Evolutionary conservation across 2,113 vertebrate genomes (phyloP).

Genomic region (Epinephelus lanceolatus): DNA sequence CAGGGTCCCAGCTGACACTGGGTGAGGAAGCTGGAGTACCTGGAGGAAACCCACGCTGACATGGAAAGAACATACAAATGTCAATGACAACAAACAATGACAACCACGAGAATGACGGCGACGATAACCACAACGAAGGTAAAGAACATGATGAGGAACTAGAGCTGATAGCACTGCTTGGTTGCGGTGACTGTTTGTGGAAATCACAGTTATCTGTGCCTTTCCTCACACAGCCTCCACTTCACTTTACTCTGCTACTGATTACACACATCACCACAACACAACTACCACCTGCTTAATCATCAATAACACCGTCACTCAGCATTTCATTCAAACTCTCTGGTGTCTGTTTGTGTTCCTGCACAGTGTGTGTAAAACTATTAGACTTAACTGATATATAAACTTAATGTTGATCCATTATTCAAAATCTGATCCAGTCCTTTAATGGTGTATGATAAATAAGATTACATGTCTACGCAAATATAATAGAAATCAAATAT

Average conservation of each 20-base stretch:
- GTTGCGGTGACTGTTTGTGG: slow-evolving; percentile 19
- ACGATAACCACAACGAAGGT: neutral
- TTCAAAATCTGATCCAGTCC: neutral
- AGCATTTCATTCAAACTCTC: neutral
- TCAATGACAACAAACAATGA: too few species aligned
- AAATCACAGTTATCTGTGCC: slow-evolving; percentile 48
- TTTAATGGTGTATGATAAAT: neutral
- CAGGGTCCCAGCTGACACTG: too few species aligned
- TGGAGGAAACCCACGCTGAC: too few species aligned
- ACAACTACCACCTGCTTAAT: slow-evolving; percentile 42
- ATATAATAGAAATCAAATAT: slow-evolving; percentile 1
- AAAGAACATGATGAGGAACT: neutral
- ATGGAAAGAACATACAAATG: too few species aligned
- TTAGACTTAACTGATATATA: neutral
- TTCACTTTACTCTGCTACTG: slow-evolving; percentile 18
- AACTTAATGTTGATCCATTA: neutral
- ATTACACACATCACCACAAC: slow-evolving; percentile 52
- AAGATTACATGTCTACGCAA: neutral
- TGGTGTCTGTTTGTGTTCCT: slow-evolving; percentile 1
- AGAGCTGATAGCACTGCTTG: neutral
- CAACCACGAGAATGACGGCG: too few species aligned
- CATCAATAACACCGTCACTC: slow-evolving; percentile 9
- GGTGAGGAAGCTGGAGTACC: too few species aligned
- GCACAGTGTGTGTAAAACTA: neutral
- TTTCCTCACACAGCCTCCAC: neutral